Base-by-base conservation (phyloP, 2,797 vertebrate species). In the Rhynchotus rufescens region DNA sequence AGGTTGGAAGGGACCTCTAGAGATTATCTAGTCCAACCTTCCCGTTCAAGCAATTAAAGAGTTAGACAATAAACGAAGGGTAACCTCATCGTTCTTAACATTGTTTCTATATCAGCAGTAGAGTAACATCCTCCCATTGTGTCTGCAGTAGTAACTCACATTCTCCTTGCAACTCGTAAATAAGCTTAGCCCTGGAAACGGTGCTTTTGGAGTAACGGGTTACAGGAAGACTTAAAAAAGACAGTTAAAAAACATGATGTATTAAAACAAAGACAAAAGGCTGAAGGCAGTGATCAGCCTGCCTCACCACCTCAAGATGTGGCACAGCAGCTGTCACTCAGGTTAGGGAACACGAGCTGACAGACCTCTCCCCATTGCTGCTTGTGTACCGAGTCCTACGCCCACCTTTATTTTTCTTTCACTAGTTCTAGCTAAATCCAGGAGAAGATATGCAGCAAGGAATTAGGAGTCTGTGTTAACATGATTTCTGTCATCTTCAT, bases 401-500 rank as follows among this genome's bases (percentile, higher is more conserved):
- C 17, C 40, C 52, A 65, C 36, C 52, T 65, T 38, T 88, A 71
- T 82, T 90, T 60, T 88, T 84, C 81, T 88, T 68, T 32, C 72
- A 40, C 40, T 91, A 42, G 78, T 81, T 26, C 72, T 90, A 61
- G 61, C 67, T 64, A 92, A 72, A 93, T 65, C 40, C 78, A 90
- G 74, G 16, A 86, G 72, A 88, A 91, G 45, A 90, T 74, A 93
- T 42, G 74, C 72, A 91, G 84, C 36, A 86, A 95, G 49, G 75
- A 86, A 92, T 86, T 74, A 88, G 65, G 38, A 76, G 32, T 47
- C 44, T 67, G 30, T 76, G 65, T 88, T 86, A 86, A 91, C 82
- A 76, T 68, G 40, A 88, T 91, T 91, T 90, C 88, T 92, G 91
- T 84, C 84, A 93, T 74, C 61, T 14, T 34, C 42, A 74, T 72